phyloP scores from a whole-genome alignment of 92 coral and sea anemone genomes.

The Epizoanthus fatuus region DNA sequence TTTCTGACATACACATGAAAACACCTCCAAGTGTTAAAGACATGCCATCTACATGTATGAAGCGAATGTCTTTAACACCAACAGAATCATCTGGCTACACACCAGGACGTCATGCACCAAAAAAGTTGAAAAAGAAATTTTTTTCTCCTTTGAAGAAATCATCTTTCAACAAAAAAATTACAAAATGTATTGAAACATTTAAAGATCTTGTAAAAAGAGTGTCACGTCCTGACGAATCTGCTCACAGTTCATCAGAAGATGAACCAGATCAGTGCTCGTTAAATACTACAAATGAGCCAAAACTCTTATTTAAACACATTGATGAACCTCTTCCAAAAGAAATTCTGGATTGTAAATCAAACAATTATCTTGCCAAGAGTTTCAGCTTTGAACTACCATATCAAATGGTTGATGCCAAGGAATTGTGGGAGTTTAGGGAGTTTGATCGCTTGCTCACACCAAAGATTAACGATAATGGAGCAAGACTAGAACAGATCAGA shows the following conservation, averaged over 20 bases:
- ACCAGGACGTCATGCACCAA: conserved; percentile 41
- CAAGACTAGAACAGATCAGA: conserved; percentile 40
- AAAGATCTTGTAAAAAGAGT: conserved; percentile 33
- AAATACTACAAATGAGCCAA: not conserved
- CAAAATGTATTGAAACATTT: conserved; percentile 34
- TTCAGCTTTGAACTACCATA: not conserved
- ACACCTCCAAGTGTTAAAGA: not conserved
- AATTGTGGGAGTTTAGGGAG: conserved; percentile 51
- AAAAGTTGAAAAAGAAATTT: conserved; percentile 20
- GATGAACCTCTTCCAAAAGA: not conserved
- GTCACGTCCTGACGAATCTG: not conserved
- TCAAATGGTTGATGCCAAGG: conserved; percentile 42
- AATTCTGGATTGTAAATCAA: conserved; percentile 1
- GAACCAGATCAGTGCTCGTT: not conserved
- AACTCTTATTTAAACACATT: not conserved
- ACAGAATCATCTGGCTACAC: conserved; percentile 2
- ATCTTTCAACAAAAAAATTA: not conserved
- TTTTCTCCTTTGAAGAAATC: conserved; percentile 2
- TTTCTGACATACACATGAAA: not conserved
- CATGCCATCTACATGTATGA: not conserved
- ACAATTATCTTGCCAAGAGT: not conserved
- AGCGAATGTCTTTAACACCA: not conserved
- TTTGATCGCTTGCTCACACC: conserved; percentile 49
- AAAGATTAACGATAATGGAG: conserved; percentile 37
- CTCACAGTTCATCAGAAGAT: conserved; percentile 10